Evolutionary conservation across 2,888 invertebrate genomes (phyloP).

Genomic region (Pollenia amentaria): DNA sequence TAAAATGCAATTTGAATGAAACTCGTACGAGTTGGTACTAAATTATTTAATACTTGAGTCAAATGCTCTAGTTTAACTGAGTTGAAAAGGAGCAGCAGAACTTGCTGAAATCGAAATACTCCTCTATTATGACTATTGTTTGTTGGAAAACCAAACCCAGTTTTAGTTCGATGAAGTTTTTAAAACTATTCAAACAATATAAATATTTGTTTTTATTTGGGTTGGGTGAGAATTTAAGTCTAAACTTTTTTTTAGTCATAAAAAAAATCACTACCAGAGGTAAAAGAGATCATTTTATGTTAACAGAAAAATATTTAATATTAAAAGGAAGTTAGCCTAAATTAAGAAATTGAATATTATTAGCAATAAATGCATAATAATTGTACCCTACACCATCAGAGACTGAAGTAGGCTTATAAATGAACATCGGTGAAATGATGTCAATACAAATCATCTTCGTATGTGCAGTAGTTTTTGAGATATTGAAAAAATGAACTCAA

Average conservation of each 20-base stretch:
- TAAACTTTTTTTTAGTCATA: background rate
- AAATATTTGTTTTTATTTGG: constrained; percentile 36
- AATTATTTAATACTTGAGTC: background rate
- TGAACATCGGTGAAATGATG: no score
- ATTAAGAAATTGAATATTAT: no score
- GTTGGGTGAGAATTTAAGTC: constrained; percentile 56
- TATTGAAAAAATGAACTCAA: no score
- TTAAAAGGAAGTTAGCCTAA: no score
- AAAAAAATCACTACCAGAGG: background rate
- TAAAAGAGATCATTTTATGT: background rate
- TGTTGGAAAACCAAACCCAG: constrained; percentile 33
- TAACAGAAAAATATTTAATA: background rate
- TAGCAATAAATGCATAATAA: no score
- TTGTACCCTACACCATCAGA: no score
- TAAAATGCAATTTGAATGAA: constrained; percentile 9
- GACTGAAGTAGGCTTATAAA: no score
- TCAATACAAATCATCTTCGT: no score
- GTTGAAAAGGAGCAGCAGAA: background rate
- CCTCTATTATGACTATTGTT: constrained; percentile 9
- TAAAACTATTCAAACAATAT: background rate
- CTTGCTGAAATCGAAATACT: background rate
- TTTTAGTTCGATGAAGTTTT: constrained; percentile 20
- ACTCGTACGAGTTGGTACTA: background rate
- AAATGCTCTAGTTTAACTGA: constrained; percentile 41
- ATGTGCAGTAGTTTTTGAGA: no score